Evolutionary conservation across 2,888 invertebrate genomes (phyloP).

Genomic region (Nephrotoma appendiculata): DNA sequence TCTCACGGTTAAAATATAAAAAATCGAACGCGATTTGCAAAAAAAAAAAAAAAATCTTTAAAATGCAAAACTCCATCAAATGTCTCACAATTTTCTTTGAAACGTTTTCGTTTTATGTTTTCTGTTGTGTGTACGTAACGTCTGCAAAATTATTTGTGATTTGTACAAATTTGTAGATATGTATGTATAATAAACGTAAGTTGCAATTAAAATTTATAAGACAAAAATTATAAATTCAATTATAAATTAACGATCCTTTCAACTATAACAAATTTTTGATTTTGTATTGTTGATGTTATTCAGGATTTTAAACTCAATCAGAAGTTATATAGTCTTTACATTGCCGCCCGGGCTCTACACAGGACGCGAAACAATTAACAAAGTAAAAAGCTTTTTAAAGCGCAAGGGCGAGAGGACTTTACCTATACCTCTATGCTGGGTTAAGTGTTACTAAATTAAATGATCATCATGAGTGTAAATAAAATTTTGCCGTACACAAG

Average conservation of each 20-base stretch:
- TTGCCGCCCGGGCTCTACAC: too few species aligned
- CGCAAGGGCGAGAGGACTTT: neutral
- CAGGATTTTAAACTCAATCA: neutral
- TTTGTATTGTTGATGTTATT: neutral
- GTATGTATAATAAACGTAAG: neutral
- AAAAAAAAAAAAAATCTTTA: neutral
- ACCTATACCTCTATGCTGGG: neutral
- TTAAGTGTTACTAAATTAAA: neutral
- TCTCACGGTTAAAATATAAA: neutral
- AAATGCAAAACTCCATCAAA: neutral
- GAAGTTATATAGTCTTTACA: neutral
- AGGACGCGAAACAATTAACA: too few species aligned
- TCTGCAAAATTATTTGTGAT: neutral
- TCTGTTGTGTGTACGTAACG: neutral
- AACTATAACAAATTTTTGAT: neutral
- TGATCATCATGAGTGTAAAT: neutral
- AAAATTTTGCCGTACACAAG: neutral
- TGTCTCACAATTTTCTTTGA: neutral
- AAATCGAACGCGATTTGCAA: neutral
- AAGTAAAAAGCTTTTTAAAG: neutral
- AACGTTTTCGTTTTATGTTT: neutral
- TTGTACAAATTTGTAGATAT: neutral
- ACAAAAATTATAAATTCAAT: neutral
- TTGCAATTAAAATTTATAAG: neutral
- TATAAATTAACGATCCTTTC: neutral